Evolutionary conservation across 2,888 invertebrate genomes (phyloP), one percentile per base, ranked within the genome.

Genomic region (Phymatocera aterrima): DNA sequence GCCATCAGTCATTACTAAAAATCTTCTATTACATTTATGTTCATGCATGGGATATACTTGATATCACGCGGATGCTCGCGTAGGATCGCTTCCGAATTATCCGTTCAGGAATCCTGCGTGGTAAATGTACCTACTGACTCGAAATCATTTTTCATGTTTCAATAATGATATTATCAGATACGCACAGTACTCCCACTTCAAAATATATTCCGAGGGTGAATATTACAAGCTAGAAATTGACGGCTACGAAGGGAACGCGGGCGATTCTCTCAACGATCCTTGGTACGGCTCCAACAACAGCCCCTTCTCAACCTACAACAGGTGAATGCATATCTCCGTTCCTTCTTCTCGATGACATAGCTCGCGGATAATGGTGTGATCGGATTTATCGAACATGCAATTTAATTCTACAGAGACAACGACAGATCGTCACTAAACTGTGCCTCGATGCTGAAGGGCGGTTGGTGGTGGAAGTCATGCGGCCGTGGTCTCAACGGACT

Each of bases 391-490:
- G 18, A 64, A 2, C 10, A 3, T 64, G 78, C 68, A 64, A 64
- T 78, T 82, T 80, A 40, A 43, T 77, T 82, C 92, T 91, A 37
- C 92, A 96, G 97, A 89, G 97, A 97, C 88, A 97, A 97, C 89
- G 97, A 97, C 90, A 92, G 97, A 86, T 97, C 97, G 57, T 97
- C 97, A 81, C 91, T 97, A 85, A 97, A 97, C 90, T 97, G 97
- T 88, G 97, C 97, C 28, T 97, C 97, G 18, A 97, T 97, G 97
- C 92, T 97, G 83, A 97, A 97, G 91, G 97, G 97, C 74, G 97
- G 97, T 4, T 97, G 97, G 97, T 97, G 97, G 97, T 97, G 97
- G 97, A 97, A 97, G 88, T 97, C 97, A 0, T 97, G 97, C 88
- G 97, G 97, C 31, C 93, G 97, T 86, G 97, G 97, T 8, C 93